Percentiles rank a stretch among this genome's conserved stretches.
Evolutionary conservation across 2,113 vertebrate genomes (phyloP).

Genomic region (Notarius lentiginosus): DNA sequence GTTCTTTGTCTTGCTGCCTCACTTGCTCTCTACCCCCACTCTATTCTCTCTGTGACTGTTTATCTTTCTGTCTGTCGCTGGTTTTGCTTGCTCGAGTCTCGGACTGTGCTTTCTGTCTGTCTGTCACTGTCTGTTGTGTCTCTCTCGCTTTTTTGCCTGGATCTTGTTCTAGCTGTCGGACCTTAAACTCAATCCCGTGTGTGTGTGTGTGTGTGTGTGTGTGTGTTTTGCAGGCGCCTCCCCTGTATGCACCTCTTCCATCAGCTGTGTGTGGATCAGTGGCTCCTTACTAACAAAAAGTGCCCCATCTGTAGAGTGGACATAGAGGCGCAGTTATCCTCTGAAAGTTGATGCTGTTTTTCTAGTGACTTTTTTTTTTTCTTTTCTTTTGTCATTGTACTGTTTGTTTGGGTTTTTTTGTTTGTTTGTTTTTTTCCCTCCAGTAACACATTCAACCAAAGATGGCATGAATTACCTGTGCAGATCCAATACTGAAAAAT

Average conservation of each 20-base stretch:
- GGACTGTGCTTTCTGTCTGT: background rate
- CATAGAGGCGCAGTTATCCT: slow-evolving; percentile 98
- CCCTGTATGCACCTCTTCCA: slow-evolving; percentile 99
- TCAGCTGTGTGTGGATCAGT: slow-evolving; percentile 98
- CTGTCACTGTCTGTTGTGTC: background rate
- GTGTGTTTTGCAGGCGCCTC: slow-evolving; percentile 80
- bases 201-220: slow-evolving; percentile 22
- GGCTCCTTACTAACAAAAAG: slow-evolving; percentile 99
- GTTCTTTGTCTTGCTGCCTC: background rate
- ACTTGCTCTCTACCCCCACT: background rate
- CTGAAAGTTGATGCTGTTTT: slow-evolving; percentile 96
- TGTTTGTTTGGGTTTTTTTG: slow-evolving; percentile 44
- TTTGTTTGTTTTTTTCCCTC: slow-evolving; percentile 72
- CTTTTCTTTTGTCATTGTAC: slow-evolving; percentile 48
- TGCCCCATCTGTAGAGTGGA: slow-evolving; percentile 99
- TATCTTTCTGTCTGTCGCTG: background rate
- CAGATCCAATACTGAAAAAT: slow-evolving; percentile 76
- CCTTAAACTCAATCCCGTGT: slow-evolving; percentile 28
- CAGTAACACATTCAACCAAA: slow-evolving; percentile 99
- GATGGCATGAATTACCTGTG: slow-evolving; percentile 97
- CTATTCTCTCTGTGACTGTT: background rate
- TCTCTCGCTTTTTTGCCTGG: background rate
- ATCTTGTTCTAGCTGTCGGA: background rate
- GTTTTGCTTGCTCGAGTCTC: background rate
- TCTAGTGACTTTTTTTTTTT: slow-evolving; percentile 70